Evolutionary conservation across 2,888 invertebrate species (phyloP).

Genomic region (Aphidoletes aphidimyza): DNA sequence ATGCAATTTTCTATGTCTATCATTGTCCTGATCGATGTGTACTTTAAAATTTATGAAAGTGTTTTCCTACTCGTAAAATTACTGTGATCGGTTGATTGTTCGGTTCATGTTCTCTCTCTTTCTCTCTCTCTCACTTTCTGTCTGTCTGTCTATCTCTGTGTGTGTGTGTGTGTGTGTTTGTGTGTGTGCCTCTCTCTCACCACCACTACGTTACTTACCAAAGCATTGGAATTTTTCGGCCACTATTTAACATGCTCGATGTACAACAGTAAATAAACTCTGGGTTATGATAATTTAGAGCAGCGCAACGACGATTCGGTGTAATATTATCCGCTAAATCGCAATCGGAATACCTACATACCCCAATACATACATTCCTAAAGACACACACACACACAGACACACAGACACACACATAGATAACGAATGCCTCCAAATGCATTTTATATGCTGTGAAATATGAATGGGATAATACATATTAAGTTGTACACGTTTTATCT

Average conservation of each 20-base stretch:
- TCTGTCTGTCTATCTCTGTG: no score
- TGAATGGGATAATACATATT: neutral
- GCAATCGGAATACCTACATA: neutral
- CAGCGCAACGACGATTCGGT: neutral
- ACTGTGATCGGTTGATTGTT: no score
- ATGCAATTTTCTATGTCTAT: neutral
- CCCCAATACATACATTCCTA: neutral
- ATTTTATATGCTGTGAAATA: neutral
- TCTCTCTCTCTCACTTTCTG: no score
- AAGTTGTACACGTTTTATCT: neutral
- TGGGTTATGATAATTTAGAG: neutral
- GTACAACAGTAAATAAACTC: neutral
- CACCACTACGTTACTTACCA: no score
- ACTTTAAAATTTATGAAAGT: no score
- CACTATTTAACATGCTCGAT: neutral
- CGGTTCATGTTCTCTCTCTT: no score
- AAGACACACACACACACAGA: neutral
- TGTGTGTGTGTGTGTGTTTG: no score
- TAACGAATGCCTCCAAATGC: neutral
- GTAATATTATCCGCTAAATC: neutral
- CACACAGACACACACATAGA: neutral
- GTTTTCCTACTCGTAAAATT: no score
- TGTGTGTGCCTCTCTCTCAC: no score
- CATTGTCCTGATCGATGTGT: no score
- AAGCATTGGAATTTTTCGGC: no score